phyloP scores from a whole-genome alignment of 1,140 invertebrate genomes.

The Pinna nobilis region DNA sequence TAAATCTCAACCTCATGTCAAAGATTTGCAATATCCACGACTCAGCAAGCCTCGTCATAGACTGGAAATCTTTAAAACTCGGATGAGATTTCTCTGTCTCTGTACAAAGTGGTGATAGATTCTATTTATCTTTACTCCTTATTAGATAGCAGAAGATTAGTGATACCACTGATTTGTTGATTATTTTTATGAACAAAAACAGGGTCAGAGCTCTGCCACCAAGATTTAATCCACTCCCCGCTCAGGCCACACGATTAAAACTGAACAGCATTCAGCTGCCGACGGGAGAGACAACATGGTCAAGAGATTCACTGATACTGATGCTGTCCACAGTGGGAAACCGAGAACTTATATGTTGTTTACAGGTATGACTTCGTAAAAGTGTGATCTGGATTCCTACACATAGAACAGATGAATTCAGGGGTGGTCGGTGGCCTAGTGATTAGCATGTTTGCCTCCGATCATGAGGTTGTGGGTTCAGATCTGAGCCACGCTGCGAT shows the following conservation, averaged over 20 bases:
- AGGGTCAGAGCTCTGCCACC: slow-evolving; percentile 24
- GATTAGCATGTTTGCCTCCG: too few relatives aligned
- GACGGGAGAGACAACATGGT: slow-evolving; percentile 11
- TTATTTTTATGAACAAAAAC: too few relatives aligned
- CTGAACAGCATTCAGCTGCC: neutral
- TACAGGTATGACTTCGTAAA: slow-evolving; percentile 18
- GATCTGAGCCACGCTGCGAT: too few relatives aligned
- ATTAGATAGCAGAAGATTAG: neutral
- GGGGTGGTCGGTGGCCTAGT: too few relatives aligned
- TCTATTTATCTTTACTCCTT: neutral
- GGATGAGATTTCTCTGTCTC: too few relatives aligned
- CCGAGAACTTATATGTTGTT: slow-evolving; percentile 14
- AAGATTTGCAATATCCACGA: too few relatives aligned
- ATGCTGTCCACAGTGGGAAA: slow-evolving; percentile 15
- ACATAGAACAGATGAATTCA: too few relatives aligned
- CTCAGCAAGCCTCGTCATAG: too few relatives aligned
- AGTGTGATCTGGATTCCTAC: too few relatives aligned
- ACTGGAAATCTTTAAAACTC: neutral
- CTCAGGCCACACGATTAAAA: slow-evolving; percentile 19
- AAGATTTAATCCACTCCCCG: slow-evolving; percentile 13
- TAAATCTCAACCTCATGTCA: too few relatives aligned
- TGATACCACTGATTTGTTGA: neutral
- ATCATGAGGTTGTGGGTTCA: too few relatives aligned
- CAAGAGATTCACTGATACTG: neutral
- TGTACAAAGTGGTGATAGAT: too few relatives aligned